These are phyloP conservation scores for Protobothrops mucrosquamatus DNA, from an alignment of 2,113 vertebrate genomes.

Conservation along the genomic window DNA sequence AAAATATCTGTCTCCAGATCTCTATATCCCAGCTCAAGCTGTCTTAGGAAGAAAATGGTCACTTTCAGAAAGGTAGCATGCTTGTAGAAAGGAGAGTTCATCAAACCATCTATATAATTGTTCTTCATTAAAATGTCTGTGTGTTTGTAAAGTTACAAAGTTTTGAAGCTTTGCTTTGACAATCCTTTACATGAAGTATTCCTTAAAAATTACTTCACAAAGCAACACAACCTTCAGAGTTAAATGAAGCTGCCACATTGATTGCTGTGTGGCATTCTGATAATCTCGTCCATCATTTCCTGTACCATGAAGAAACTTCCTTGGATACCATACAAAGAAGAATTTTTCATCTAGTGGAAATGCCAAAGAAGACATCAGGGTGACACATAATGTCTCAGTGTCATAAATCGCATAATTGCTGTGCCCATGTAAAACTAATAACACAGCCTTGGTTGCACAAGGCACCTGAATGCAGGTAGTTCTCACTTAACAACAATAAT, in stretches of 20 bases:
- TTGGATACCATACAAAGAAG: background rate
- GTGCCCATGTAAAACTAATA: background rate
- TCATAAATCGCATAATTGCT: background rate
- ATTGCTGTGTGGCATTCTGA: background rate
- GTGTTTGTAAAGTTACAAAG: background rate
- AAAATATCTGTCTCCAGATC: conserved; percentile 6
- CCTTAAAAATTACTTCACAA: background rate
- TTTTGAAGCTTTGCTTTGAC: background rate
- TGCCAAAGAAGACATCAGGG: background rate
- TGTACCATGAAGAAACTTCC: background rate
- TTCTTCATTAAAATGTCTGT: conserved; percentile 34
- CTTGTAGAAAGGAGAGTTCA: conserved; percentile 40
- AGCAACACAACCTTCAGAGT: background rate
- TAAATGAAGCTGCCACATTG: background rate
- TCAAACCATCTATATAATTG: conserved; percentile 26
- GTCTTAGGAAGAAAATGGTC: conserved; percentile 32
- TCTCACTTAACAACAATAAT: background rate
- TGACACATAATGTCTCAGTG: background rate
- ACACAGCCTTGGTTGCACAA: background rate
- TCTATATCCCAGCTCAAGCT: conserved; percentile 45
- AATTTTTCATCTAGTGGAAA: background rate
- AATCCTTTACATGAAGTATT: background rate
- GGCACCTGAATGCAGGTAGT: background rate
- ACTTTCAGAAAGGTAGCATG: conserved; percentile 45
- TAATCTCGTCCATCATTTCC: background rate